These are phyloP conservation scores for Cephalopterus ornatus DNA, from an alignment of 2,113 vertebrate genomes.

Conservation along the genomic window DNA sequence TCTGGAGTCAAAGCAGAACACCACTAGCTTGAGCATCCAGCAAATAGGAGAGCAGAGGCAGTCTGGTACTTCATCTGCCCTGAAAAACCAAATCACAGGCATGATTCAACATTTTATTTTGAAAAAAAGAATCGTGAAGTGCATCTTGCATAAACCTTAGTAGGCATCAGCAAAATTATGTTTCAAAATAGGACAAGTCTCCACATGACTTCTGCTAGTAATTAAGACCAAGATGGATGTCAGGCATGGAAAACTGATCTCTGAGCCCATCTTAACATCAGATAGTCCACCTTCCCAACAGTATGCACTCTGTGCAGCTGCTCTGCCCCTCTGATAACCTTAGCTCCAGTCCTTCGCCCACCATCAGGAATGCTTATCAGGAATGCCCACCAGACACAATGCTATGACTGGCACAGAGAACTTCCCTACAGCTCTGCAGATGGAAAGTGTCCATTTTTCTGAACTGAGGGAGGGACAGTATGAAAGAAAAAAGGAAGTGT, in stretches of 20 bases:
- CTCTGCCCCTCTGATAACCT: not conserved
- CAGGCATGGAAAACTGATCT: not conserved
- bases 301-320: too few species aligned
- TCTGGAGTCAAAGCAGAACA: not conserved
- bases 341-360: fast-evolving
- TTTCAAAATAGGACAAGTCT: not conserved
- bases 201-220: not conserved
- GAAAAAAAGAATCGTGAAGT: not conserved
- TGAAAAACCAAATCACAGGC: not conserved
- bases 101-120: not conserved
- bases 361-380: not conserved
- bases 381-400: not conserved
- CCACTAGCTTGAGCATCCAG: not conserved
- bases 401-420: not conserved
- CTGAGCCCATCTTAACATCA: not conserved
- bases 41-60: not conserved
- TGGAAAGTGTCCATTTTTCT: not conserved
- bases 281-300: not conserved
- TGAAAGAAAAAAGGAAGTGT: not conserved
- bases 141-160: not conserved
- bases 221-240: not conserved
- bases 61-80: not conserved
- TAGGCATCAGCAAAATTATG: not conserved
- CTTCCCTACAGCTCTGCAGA: not conserved
- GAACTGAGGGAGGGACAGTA: not conserved